A percentile compares a stretch with the other conserved stretches of the same genome.
Conservation (phyloP, 2,888 invertebrate species). For the Tuta absoluta region DNA sequence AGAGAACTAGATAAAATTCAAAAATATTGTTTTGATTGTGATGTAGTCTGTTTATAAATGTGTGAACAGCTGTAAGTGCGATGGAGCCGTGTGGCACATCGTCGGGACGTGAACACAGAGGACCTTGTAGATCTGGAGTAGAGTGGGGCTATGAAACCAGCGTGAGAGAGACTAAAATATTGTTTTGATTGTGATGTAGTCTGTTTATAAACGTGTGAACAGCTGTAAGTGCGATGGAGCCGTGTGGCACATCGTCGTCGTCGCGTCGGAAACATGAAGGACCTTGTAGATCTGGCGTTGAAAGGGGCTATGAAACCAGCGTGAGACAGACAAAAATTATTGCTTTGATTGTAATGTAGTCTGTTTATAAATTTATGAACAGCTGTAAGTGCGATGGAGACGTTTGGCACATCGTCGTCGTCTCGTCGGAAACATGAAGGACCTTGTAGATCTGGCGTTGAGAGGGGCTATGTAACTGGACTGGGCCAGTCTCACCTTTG, state of each 20-base stretch:
- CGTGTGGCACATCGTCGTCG: constrained; percentile 10
- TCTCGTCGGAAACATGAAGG: not conserved
- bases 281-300: constrained; percentile 15
- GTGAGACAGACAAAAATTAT: no score
- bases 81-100: constrained; percentile 1
- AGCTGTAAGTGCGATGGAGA: not conserved
- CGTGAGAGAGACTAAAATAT: constrained; percentile 5
- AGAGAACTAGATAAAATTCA: not conserved
- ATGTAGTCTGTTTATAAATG: not conserved
- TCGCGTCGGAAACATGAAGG: not conserved
- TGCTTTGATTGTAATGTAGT: not conserved
- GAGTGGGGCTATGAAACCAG: not conserved
- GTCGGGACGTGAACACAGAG: not conserved
- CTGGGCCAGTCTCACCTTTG: not conserved
- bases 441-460: constrained; percentile 15
- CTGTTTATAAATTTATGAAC: constrained; percentile 12
- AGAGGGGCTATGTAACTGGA: not conserved
- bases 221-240: not conserved
- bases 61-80: constrained; percentile 11
- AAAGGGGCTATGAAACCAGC: not conserved
- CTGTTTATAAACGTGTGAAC: constrained; percentile 13
- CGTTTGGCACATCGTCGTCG: constrained; percentile 13
- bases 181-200: not conserved
- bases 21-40: not conserved
- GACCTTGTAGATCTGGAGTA: constrained; percentile 14